phyloP scores from a whole-genome alignment of 1,140 invertebrate genomes.

The Pollicipes pollicipes region DNA sequence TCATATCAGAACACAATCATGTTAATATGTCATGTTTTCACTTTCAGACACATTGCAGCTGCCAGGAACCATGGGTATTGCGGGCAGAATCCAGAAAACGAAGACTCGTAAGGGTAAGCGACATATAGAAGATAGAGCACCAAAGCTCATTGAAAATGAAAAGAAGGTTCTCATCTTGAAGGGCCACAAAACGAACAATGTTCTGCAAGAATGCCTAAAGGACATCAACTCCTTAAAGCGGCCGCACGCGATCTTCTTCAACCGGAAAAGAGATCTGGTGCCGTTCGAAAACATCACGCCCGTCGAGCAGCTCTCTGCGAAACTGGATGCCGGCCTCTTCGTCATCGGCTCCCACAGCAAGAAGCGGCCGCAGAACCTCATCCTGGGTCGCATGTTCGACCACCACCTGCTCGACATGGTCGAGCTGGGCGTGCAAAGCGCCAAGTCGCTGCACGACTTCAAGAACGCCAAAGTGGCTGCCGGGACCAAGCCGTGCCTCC shows the following conservation, averaged over 20 bases:
- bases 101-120: slow-evolving; percentile 76
- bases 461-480: slow-evolving; percentile 54
- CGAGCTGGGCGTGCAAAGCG: slow-evolving; percentile 78
- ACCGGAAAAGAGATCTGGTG: slow-evolving; percentile 61
- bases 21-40: too few relatives aligned
- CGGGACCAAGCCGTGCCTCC: slow-evolving; percentile 75
- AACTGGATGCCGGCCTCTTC: slow-evolving; percentile 76
- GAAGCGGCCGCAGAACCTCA: slow-evolving; percentile 82
- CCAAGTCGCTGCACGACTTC: slow-evolving; percentile 56
- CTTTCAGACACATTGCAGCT: too few relatives aligned
- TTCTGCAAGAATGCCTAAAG: slow-evolving; percentile 55
- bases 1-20: too few relatives aligned
- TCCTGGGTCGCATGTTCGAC: slow-evolving; percentile 78
- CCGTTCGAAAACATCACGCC: slow-evolving; percentile 67
- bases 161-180: slow-evolving; percentile 71
- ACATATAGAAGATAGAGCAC: slow-evolving; percentile 55
- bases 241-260: slow-evolving; percentile 54
- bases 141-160: slow-evolving; percentile 71
- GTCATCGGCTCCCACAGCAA: slow-evolving; percentile 78
- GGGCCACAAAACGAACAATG: slow-evolving; percentile 63
- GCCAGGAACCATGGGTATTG: too few relatives aligned
- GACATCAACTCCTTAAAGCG: slow-evolving; percentile 75
- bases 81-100: slow-evolving; percentile 38
- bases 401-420: slow-evolving; percentile 85
- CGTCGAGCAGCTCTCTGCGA: slow-evolving; percentile 67